Evolutionary conservation across 2,888 invertebrate species (phyloP).

Genomic region (Rosalia funebris): DNA sequence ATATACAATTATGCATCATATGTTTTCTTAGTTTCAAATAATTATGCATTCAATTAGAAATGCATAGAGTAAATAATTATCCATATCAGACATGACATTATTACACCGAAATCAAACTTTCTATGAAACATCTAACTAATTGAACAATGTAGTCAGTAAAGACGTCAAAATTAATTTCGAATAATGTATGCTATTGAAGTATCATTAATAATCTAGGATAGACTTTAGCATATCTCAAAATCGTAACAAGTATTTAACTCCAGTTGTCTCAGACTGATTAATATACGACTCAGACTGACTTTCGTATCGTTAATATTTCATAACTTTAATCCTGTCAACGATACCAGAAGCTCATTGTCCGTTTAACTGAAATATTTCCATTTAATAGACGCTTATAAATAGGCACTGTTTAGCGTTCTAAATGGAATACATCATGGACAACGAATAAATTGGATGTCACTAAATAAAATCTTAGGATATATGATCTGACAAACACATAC

Average conservation of each 20-base stretch:
- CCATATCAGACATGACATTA: constrained; percentile 1
- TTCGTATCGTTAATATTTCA: constrained; percentile 45
- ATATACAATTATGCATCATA: too few species aligned
- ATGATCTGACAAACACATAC: too few species aligned
- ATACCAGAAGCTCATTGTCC: constrained; percentile 36
- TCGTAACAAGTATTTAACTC: constrained; percentile 35
- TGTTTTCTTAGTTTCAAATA: too few species aligned
- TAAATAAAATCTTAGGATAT: neutral
- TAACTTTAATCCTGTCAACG: constrained; percentile 37
- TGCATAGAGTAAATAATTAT: too few species aligned
- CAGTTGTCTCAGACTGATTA: constrained; percentile 42
- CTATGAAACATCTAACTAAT: constrained; percentile 2
- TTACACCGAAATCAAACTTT: constrained; percentile 7
- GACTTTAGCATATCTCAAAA: constrained; percentile 20
- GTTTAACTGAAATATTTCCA: constrained; percentile 28
- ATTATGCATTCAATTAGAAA: too few species aligned
- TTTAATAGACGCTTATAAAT: constrained; percentile 33
- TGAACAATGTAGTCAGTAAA: constrained; percentile 16
- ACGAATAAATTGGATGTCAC: constrained; percentile 3
- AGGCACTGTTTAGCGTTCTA: constrained; percentile 26
- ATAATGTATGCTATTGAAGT: constrained; percentile 24
- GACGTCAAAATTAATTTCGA: constrained; percentile 30
- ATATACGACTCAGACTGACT: constrained; percentile 35
- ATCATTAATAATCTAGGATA: constrained; percentile 32
- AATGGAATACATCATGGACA: constrained; percentile 24